Evolutionary conservation across 2,888 invertebrate genomes (phyloP).

Genomic region (Dryomyza anilis): DNA sequence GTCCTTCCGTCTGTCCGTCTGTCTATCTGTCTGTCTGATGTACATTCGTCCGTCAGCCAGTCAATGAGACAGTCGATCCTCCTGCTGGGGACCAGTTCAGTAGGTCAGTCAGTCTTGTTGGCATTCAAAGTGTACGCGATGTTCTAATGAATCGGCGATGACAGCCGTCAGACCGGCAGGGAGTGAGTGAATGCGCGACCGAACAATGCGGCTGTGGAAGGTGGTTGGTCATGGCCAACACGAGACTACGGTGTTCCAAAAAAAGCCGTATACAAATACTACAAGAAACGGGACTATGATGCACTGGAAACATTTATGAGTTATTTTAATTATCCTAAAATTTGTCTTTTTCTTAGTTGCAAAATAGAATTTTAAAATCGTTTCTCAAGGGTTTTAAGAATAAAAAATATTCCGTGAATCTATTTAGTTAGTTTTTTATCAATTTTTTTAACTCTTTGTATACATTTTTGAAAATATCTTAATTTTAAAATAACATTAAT

Average conservation of each 20-base stretch:
- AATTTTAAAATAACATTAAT: too few relatives aligned
- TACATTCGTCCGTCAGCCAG: neutral
- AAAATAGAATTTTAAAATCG: too few relatives aligned
- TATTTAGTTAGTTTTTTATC: too few relatives aligned
- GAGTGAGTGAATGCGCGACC: neutral
- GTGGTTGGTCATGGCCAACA: neutral
- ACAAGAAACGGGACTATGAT: neutral
- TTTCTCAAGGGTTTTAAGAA: too few relatives aligned
- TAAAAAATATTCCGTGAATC: too few relatives aligned
- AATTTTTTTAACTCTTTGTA: too few relatives aligned
- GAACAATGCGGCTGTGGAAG: neutral
- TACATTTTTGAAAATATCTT: too few relatives aligned
- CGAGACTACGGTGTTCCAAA: neutral
- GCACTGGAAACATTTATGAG: too few relatives aligned
- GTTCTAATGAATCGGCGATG: slow-evolving; percentile 3
- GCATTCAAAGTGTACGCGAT: neutral
- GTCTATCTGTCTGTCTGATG: neutral
- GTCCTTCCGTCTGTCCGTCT: slow-evolving; percentile 27
- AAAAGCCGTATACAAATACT: neutral
- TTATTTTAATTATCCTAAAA: too few relatives aligned
- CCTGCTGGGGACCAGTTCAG: slow-evolving; percentile 40
- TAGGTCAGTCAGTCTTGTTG: slow-evolving; percentile 36
- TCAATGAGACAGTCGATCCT: neutral
- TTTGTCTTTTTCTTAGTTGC: too few relatives aligned
- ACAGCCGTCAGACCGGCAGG: slow-evolving; percentile 10